Evolutionary conservation across 2,888 invertebrate species (phyloP).

Genomic region (Athalia cordata): DNA sequence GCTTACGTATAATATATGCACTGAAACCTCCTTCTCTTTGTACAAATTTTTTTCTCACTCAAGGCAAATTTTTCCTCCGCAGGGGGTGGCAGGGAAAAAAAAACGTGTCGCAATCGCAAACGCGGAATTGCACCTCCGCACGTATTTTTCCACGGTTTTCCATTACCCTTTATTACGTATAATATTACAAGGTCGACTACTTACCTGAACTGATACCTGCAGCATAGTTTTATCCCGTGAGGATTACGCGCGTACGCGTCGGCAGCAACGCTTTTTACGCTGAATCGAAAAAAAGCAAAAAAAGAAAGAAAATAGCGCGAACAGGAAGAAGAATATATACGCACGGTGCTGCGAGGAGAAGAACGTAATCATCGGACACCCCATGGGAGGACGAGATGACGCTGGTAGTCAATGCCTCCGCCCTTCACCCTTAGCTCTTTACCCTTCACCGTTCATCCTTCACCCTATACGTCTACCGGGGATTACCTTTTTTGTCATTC

Average conservation of each 20-base stretch:
- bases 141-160: too few species aligned
- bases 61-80: too few species aligned
- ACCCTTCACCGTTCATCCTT: background rate
- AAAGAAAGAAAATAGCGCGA: constrained; percentile 14
- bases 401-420: constrained; percentile 63
- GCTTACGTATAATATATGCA: too few species aligned
- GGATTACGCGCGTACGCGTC: constrained; percentile 1
- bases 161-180: too few species aligned
- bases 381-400: constrained; percentile 56
- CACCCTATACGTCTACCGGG: constrained; percentile 45
- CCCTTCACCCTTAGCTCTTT: background rate
- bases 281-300: constrained; percentile 19
- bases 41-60: too few species aligned
- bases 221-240: too few species aligned
- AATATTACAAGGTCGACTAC: too few species aligned
- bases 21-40: too few species aligned
- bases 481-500: constrained; percentile 68
- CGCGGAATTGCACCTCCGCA: too few species aligned
- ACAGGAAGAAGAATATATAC: background rate
- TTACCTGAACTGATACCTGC: too few species aligned
- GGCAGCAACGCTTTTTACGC: background rate
- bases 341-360: constrained; percentile 41
- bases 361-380: constrained; percentile 60
- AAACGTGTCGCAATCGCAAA: too few species aligned
- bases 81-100: too few species aligned